These are phyloP conservation scores for Melanotaenia nigrans DNA, from an alignment of 2,797 vertebrate species.

Conservation along the genomic window DNA sequence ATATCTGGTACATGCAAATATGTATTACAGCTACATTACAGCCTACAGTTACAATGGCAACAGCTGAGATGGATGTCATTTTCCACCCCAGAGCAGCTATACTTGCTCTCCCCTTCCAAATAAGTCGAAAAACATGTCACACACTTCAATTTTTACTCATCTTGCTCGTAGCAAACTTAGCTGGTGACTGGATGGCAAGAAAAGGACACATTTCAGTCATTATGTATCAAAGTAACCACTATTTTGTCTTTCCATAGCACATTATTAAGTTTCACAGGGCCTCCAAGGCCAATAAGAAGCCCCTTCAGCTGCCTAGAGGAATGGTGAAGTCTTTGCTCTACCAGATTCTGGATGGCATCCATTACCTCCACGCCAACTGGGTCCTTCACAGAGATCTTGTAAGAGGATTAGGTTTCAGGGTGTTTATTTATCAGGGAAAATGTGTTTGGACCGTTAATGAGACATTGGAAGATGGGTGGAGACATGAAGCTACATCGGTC, in stretches of 20 bases:
- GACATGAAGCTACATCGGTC: not conserved
- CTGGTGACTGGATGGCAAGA: conserved; percentile 12
- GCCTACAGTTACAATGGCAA: conserved; percentile 44
- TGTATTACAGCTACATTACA: conserved; percentile 25
- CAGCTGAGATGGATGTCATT: conserved; percentile 47
- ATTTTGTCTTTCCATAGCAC: conserved; percentile 85
- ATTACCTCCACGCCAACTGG: conserved; percentile 99
- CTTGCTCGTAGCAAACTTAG: conserved; percentile 25
- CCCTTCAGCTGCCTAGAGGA: conserved; percentile 98
- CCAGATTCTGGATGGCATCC: conserved; percentile 99
- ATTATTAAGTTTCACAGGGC: conserved; percentile 99
- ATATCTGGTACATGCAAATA: conserved; percentile 31
- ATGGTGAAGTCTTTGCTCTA: conserved; percentile 99
- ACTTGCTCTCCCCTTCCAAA: conserved; percentile 35
- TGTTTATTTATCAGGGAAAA: conserved; percentile 42
- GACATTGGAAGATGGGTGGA: conserved; percentile 16
- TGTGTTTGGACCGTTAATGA: conserved; percentile 29
- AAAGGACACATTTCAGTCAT: conserved; percentile 6
- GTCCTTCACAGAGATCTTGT: conserved; percentile 99
- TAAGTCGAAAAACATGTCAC: conserved; percentile 56
- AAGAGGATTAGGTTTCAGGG: conserved; percentile 76
- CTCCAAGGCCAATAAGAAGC: conserved; percentile 99
- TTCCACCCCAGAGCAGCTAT: conserved; percentile 51
- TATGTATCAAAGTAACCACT: conserved; percentile 13
- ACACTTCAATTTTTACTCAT: conserved; percentile 42